Base-by-base conservation (phyloP, 2,888 invertebrate species). In the Ochropacha duplaris region DNA sequence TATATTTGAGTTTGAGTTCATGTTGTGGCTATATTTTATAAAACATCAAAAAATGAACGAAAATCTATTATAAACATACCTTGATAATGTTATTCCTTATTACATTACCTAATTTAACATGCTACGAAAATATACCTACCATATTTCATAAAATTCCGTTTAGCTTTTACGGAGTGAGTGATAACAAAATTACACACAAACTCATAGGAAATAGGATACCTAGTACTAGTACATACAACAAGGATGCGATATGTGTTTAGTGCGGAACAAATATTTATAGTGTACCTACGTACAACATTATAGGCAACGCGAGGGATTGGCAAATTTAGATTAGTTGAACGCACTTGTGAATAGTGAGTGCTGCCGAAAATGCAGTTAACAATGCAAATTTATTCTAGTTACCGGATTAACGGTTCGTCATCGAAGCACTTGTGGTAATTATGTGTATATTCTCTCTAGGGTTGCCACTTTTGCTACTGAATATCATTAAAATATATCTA, bases 331-430 rank as follows among this genome's bases (percentile, higher is more conserved):
- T 83, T 78, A 76, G 78, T 76, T 70, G 72, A 76, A 76, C 76
- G 78, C 76, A 83, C 71, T 73, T 68, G 64, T 71, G 74, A 74
- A 78, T 72, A 69, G 72, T 61, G 68, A 62, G 65, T 76, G 76
- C 79, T 52, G 34, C 66, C 72, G 72, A 76, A 76, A 81, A 83
- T 69, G 77, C 72, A 76, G 75, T 83, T 81, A 83, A 83, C 83
- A 81, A 90, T 88, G 89, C 84, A 90, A 90, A 90, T 90, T 86
- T 90, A 90, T 89, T 89, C 88, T 82, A 83, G 83, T 83, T 82
- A 74, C 74, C 74, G 82, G 84, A 87, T 88, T 88, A 90, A 82
- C 86, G 80, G 87, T 78, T 84, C 85, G 86, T 88, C 84, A 86
- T 87, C 73, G 81, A 81, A 76, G 80, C 83, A 87, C 86, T 89